Conservation (phyloP, 2,888 invertebrate species). For the Leptinotarsa haldemani region DNA sequence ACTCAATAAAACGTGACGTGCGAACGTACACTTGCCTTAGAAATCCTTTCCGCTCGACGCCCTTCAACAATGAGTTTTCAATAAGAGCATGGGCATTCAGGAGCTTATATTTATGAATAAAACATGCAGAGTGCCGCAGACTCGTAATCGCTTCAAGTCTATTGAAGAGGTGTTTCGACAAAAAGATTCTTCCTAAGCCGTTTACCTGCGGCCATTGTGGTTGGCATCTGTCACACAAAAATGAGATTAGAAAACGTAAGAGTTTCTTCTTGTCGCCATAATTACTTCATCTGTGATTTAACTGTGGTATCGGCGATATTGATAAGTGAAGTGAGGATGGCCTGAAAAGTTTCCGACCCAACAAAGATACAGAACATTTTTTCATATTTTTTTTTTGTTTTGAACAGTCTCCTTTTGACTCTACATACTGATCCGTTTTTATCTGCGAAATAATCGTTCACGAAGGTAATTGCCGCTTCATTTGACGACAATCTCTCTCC, state of each 20-base stretch:
- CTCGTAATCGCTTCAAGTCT: conserved; percentile 7
- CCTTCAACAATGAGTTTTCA: conserved; percentile 7
- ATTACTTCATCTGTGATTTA: neutral
- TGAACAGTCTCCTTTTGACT: too few species aligned
- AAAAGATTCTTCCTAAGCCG: conserved; percentile 17
- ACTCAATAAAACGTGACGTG: neutral
- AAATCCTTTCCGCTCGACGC: neutral
- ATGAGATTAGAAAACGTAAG: conserved; percentile 14
- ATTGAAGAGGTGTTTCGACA: conserved; percentile 7
- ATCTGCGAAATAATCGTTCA: too few species aligned
- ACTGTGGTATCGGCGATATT: neutral
- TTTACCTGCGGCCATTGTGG: conserved; percentile 11
- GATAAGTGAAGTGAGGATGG: too few species aligned
- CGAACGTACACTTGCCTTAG: neutral
- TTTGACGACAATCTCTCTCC: too few species aligned
- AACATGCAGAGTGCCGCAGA: conserved; percentile 9
- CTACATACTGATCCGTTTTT: too few species aligned
- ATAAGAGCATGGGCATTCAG: conserved; percentile 15
- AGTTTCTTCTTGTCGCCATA: neutral
- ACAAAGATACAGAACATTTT: too few species aligned
- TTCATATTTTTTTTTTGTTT: too few species aligned
- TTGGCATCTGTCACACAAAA: conserved; percentile 19
- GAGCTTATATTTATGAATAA: conserved; percentile 16
- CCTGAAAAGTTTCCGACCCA: too few species aligned
- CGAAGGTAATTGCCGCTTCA: too few species aligned